phyloP scores from a whole-genome alignment of 2,113 vertebrate species.

The Menura novaehollandiae region DNA sequence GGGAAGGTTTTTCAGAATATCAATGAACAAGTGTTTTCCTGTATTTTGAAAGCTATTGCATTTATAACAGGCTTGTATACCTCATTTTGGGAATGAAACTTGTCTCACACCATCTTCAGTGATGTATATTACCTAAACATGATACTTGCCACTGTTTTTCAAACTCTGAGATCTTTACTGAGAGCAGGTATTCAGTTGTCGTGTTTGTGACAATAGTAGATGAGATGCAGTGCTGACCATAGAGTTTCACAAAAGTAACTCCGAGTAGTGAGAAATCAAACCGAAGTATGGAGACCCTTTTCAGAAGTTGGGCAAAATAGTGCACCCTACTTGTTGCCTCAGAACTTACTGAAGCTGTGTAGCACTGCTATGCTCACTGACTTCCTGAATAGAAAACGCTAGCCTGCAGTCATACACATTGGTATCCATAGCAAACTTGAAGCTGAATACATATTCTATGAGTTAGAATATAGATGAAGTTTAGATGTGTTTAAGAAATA shows the following conservation, averaged over 20 bases:
- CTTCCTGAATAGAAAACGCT: not conserved
- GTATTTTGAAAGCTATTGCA: not conserved
- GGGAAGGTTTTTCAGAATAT: not conserved
- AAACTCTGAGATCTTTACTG: not conserved
- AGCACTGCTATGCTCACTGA: not conserved
- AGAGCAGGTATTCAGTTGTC: not conserved
- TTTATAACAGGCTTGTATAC: not conserved
- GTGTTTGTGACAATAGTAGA: not conserved
- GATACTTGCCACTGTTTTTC: not conserved
- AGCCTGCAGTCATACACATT: not conserved
- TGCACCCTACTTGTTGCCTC: not conserved
- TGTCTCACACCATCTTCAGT: too few species aligned
- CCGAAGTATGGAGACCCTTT: not conserved
- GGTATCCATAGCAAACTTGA: not conserved
- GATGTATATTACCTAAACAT: not conserved
- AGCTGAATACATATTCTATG: not conserved
- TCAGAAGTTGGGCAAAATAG: not conserved
- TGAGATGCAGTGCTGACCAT: not conserved
- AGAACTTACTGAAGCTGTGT: not conserved
- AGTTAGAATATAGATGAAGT: not conserved
- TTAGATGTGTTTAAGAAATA: not conserved
- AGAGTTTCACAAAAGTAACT: not conserved
- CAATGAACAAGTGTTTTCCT: not conserved
- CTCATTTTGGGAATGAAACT: not conserved
- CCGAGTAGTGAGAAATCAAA: not conserved